Conservation (phyloP, 2,888 invertebrate species). For the Synanthedon tipuliformis region DNA sequence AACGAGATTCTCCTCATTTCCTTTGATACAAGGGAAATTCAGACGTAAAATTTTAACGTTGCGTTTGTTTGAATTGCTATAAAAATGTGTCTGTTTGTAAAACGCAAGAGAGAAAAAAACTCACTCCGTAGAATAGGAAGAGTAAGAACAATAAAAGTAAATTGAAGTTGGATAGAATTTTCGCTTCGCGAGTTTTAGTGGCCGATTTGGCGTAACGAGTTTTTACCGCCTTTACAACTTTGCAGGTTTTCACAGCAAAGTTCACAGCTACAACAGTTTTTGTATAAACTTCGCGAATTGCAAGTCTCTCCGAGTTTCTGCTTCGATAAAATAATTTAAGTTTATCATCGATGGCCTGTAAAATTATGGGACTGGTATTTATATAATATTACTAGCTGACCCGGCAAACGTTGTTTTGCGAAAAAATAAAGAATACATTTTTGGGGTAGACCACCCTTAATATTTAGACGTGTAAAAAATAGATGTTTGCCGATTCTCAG, state of each 20-base stretch:
- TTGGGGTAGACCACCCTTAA: too few species aligned
- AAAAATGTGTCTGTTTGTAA: constrained; percentile 51
- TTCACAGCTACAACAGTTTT: constrained; percentile 33
- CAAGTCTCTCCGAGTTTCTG: constrained; percentile 19
- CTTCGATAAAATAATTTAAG: constrained; percentile 12
- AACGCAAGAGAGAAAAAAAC: constrained; percentile 35
- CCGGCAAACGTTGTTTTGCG: too few species aligned
- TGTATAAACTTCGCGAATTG: constrained; percentile 24
- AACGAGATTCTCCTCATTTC: constrained; percentile 27
- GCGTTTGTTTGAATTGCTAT: constrained; percentile 40
- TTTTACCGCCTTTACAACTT: constrained; percentile 65
- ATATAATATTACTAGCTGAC: too few species aligned
- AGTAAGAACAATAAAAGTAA: constrained; percentile 66
- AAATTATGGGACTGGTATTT: too few species aligned
- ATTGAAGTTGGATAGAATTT: constrained; percentile 68
- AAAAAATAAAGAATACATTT: too few species aligned
- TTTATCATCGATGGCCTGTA: background rate
- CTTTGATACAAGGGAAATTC: constrained; percentile 36
- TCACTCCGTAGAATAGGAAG: constrained; percentile 45
- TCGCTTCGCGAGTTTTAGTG: constrained; percentile 67
- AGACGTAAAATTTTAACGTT: constrained; percentile 42
- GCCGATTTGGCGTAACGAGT: constrained; percentile 66
- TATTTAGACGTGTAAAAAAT: too few species aligned
- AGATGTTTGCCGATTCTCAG: too few species aligned
- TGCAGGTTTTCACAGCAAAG: constrained; percentile 41